Percentiles rank a stretch among this genome's conserved stretches.
Conservation (phyloP, 2,888 invertebrate species). For the Phyllotreta striolata region DNA sequence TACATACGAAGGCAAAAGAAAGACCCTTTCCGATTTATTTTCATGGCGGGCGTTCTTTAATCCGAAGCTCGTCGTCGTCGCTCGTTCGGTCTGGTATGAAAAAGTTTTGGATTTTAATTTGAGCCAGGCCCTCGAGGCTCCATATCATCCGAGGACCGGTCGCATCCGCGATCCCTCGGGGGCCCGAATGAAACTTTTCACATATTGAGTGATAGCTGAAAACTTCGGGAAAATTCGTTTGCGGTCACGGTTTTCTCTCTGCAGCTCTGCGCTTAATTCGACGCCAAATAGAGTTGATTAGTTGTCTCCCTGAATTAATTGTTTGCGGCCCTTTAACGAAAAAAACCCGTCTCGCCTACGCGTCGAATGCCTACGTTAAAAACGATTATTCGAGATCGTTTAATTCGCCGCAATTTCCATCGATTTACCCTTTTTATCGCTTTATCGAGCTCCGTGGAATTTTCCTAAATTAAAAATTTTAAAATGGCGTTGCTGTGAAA, state of each 20-base stretch:
- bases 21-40: conserved; percentile 12
- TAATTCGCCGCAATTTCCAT: too few species aligned
- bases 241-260: conserved; percentile 25
- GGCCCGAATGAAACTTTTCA: conserved; percentile 33
- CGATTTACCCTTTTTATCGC: too few species aligned
- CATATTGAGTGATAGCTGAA: conserved; percentile 38
- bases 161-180: conserved; percentile 24
- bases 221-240: conserved; percentile 39
- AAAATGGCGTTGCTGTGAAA: too few species aligned
- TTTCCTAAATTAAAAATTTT: not conserved
- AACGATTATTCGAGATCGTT: too few species aligned
- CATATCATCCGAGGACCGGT: conserved; percentile 20
- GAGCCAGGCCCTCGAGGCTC: conserved; percentile 16
- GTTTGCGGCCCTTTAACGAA: conserved; percentile 4
- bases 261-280: conserved; percentile 28
- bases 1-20: conserved; percentile 11
- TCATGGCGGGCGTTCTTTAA: conserved; percentile 18
- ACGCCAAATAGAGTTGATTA: conserved; percentile 34
- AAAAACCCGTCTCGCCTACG: too few species aligned
- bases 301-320: conserved; percentile 30
- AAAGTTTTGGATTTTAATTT: conserved; percentile 32
- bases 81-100: conserved; percentile 9
- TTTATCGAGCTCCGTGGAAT: too few species aligned
- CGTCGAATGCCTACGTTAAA: too few species aligned
- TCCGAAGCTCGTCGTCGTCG: conserved; percentile 11